Base-by-base conservation (phyloP, 1,140 invertebrate species). In the Wasmannia auropunctata region DNA sequence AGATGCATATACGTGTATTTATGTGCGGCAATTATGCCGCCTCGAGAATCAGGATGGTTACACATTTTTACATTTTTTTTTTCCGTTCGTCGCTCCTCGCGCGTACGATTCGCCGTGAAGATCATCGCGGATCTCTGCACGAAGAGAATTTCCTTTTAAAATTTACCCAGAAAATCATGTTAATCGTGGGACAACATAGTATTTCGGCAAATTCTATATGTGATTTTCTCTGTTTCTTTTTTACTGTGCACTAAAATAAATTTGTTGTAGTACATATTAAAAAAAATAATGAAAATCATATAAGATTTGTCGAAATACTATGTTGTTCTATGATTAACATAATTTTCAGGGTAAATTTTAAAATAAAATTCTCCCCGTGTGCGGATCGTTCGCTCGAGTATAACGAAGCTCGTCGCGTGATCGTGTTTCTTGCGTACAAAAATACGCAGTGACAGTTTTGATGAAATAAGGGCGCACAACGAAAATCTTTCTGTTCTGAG, bases 11-110 rank as follows among this genome's bases (percentile, higher is more conserved):
- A 81, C 56, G 69, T 76, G 83, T 85, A 49, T 65, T 63, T 46
- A 80, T 65, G 63, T 31, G 16, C 74, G 74, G 43, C 22, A 79
- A 56, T 62, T 70, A 65, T 58, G 37, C 28, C 75, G 31, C 43
- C 49, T 88, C 60, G 37, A 77, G 65, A 67, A 63, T 11, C 54
- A 63, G 56, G 56, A 58, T 70, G 54, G 54, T 81, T 88, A 84
- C 72, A 77, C 87, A 70, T 81, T 56, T 81, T 56, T 86, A 88
- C 88, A 77, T 46, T n/a, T n/a, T n/a, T n/a, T n/a, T n/a, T n/a
- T n/a, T 67, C 14, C 67, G 37, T 31, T 34, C 16, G 77, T 70
- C 14, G 43, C 37, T 56, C 6, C 14, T 80, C 63, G 46, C 31
- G 28, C 49, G 31, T 51, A 31, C 43, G 34, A 37, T 25, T 22